These are phyloP conservation scores for Bombus vancouverensis DNA, from an alignment of 1,140 invertebrate genomes.

Conservation along the genomic window DNA sequence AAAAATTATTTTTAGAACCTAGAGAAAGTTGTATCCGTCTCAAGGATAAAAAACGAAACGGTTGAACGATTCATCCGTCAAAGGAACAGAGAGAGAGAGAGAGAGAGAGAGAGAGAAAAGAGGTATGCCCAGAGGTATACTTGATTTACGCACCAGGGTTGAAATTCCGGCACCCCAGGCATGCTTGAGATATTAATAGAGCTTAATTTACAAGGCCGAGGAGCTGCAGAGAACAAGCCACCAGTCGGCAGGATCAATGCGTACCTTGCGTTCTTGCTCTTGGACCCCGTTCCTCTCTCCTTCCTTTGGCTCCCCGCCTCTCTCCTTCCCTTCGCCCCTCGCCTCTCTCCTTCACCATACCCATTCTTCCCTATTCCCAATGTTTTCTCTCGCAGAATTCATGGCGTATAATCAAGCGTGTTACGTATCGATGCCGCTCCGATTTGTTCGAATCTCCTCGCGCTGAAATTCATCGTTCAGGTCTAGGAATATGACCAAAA, in stretches of 20 bases:
- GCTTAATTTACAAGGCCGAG: constrained; percentile 18
- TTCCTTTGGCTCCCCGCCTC: not conserved
- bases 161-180: not conserved
- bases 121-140: not conserved
- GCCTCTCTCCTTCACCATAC: not conserved
- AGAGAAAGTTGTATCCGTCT: not conserved
- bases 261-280: constrained; percentile 23
- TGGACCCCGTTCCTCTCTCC: not conserved
- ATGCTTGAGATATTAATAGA: constrained; percentile 37
- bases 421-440: not conserved
- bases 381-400: not conserved
- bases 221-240: not conserved
- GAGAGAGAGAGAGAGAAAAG: not conserved
- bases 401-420: not conserved
- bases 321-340: not conserved
- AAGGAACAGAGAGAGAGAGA: not conserved
- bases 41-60: not conserved
- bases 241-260: constrained; percentile 32
- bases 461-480: not conserved
- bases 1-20: too few species aligned
- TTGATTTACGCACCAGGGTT: not conserved
- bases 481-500: too few species aligned
- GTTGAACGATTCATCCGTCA: not conserved
- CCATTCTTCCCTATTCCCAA: not conserved
- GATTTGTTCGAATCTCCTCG: not conserved